Base-by-base conservation (phyloP, 1,140 invertebrate genomes). In the Drosophila pseudoobscura region DNA sequence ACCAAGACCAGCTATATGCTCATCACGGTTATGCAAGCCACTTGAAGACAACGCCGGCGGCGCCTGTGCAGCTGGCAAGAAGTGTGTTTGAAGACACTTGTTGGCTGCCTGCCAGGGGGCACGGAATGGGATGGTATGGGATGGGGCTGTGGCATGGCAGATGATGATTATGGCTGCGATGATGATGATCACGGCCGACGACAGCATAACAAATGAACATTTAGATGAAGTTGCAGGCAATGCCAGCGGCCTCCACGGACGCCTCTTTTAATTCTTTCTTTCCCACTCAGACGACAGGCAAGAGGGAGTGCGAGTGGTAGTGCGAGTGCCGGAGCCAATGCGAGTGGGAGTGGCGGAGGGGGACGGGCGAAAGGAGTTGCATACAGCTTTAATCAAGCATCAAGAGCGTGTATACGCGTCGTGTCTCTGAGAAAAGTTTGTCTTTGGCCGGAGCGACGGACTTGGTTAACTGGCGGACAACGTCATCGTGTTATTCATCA, bases 171-270 rank as follows among this genome's bases (percentile, higher is more conserved):
- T 52, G 22, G 24, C 24, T 5, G 64, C 39, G 17, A 13, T 43
- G 51, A 62, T 59, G 46, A 78, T 82, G 69, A 78, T 58, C 51
- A 63, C 62, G 61, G 49, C 65, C 83, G 82, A 78, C 78, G 82
- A 88, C 78, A 87, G 83, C 83, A 82, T 78, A 88, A 87, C 75
- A 88, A 87, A 87, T 87, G 83, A 87, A 87, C 83, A 87, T 87
- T 87, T 87, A 88, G 85, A 87, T 69, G 71, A 45, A 88, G 84
- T 78, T 77, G 83, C 78, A 75, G 75, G 61, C 65, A 64, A 54
- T 66, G 66, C 71, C 73, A 64, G 51, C 51, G 65, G 65, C 43
- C 65, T 66, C 50, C 50, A 39, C 50, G 47, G 22, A 29, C 41
- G 17, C 45, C 41, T 45, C 51, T 64, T 53, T 47, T 54, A 15